These are phyloP conservation scores for Jacana jacana DNA, from an alignment of 2,113 vertebrate species.

Conservation along the genomic window DNA sequence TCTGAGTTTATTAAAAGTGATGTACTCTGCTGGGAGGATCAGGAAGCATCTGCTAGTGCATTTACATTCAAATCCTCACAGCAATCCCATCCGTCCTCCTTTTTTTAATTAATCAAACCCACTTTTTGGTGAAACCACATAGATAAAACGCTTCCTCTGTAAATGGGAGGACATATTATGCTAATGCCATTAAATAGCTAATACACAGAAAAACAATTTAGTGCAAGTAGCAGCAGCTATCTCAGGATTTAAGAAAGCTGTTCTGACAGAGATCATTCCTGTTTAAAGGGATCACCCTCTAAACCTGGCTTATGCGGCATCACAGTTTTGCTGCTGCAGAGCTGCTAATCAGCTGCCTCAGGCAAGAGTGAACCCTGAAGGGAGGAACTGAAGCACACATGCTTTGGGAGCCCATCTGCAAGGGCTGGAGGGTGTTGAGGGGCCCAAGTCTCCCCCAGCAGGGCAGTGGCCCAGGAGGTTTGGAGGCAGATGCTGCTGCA, in stretches of 20 bases:
- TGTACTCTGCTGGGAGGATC: constrained; percentile 62
- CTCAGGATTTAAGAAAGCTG: constrained; percentile 45
- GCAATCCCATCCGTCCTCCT: constrained; percentile 22
- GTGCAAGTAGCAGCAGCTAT: constrained; percentile 9
- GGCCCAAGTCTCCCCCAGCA: neutral
- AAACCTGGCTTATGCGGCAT: constrained; percentile 8
- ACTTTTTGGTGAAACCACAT: constrained; percentile 23
- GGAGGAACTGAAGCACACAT: neutral
- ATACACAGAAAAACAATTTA: constrained; percentile 32
- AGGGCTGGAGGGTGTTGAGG: neutral
- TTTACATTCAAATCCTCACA: constrained; percentile 62
- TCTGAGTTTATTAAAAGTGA: constrained; percentile 64
- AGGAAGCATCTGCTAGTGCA: constrained; percentile 62
- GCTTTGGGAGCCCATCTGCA: neutral
- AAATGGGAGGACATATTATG: neutral
- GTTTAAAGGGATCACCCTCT: constrained; percentile 33
- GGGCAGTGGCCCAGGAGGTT: neutral
- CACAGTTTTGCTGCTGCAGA: neutral
- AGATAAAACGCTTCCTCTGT: constrained; percentile 16
- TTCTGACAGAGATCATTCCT: constrained; percentile 28
- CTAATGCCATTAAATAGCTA: constrained; percentile 32
- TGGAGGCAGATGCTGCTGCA: neutral
- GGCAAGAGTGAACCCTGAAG: neutral
- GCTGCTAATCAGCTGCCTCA: neutral
- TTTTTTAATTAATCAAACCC: constrained; percentile 58